Evolutionary conservation across 2,797 vertebrate genomes (phyloP).

Genomic region (Poecilia velifera): DNA sequence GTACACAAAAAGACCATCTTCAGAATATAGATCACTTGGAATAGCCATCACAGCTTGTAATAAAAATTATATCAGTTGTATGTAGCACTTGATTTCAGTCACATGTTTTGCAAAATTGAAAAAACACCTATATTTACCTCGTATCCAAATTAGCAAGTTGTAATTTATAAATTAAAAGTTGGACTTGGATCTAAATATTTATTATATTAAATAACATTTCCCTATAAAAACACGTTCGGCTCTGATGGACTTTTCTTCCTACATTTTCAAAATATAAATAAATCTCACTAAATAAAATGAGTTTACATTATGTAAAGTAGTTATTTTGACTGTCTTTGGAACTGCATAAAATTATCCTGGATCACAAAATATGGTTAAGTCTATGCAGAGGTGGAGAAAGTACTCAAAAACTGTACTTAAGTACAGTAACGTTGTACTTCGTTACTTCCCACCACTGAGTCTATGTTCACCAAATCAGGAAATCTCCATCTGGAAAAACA

Average conservation of each 20-base stretch:
- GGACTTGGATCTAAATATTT: not conserved
- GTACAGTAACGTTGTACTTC: too few species aligned
- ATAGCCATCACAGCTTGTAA: not conserved
- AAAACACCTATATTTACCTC: not conserved
- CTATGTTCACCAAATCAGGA: too few species aligned
- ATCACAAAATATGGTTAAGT: too few species aligned
- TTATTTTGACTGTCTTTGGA: not conserved
- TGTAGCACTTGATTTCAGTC: not conserved
- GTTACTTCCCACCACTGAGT: too few species aligned
- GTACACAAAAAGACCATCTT: conserved; percentile 25
- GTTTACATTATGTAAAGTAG: not conserved
- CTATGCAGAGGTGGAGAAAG: too few species aligned
- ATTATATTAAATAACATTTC: not conserved
- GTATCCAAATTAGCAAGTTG: not conserved
- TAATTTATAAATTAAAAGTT: not conserved
- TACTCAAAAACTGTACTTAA: too few species aligned
- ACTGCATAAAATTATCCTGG: not conserved
- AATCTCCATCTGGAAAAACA: not conserved
- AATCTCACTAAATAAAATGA: not conserved
- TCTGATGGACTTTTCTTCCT: not conserved
- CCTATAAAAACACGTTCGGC: not conserved
- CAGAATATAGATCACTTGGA: conserved; percentile 1
- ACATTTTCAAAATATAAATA: not conserved
- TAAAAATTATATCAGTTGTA: too few species aligned
- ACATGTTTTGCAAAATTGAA: not conserved